These are phyloP conservation scores for Tetramorium simillimum DNA, from an alignment of 1,140 invertebrate species.

Conservation along the genomic window DNA sequence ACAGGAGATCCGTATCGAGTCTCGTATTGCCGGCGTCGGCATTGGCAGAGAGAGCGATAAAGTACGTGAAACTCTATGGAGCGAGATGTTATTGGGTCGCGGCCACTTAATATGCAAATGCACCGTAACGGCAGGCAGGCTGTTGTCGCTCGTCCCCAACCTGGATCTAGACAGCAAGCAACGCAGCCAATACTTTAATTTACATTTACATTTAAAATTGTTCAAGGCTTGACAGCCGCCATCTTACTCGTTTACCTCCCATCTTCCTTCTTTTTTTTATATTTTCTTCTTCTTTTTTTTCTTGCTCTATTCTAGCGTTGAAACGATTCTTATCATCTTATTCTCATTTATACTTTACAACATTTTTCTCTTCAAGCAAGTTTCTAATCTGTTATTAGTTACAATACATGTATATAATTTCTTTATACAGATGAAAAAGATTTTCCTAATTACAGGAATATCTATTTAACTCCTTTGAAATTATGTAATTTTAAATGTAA, in stretches of 20 bases:
- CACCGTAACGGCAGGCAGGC: conserved; percentile 55
- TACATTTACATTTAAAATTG: conserved; percentile 86
- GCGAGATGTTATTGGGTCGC: conserved; percentile 83
- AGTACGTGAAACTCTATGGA: conserved; percentile 75
- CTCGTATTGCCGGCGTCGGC: not conserved
- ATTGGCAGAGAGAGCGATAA: conserved; percentile 32
- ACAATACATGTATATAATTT: not conserved
- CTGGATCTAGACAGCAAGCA: conserved; percentile 72
- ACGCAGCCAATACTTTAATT: conserved; percentile 84
- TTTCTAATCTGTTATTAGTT: not conserved
- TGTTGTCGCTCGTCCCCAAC: conserved; percentile 70
- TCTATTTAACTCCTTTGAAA: not conserved
- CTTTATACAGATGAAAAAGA: not conserved
- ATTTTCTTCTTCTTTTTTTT: not conserved
- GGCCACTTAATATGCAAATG: conserved; percentile 85
- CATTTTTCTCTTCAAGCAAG: not conserved
- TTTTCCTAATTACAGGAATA: not conserved
- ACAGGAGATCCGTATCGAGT: not conserved
- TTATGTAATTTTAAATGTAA: not conserved
- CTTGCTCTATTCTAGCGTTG: not conserved
- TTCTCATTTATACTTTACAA: not conserved
- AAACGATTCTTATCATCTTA: not conserved
- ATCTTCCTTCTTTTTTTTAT: conserved; percentile 36
- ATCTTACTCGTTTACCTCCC: conserved; percentile 66
- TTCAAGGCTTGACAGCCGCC: conserved; percentile 81